These are phyloP conservation scores for Mesorhabditis spiculigera DNA, from an alignment of 2,888 invertebrate species.

Conservation along the genomic window DNA sequence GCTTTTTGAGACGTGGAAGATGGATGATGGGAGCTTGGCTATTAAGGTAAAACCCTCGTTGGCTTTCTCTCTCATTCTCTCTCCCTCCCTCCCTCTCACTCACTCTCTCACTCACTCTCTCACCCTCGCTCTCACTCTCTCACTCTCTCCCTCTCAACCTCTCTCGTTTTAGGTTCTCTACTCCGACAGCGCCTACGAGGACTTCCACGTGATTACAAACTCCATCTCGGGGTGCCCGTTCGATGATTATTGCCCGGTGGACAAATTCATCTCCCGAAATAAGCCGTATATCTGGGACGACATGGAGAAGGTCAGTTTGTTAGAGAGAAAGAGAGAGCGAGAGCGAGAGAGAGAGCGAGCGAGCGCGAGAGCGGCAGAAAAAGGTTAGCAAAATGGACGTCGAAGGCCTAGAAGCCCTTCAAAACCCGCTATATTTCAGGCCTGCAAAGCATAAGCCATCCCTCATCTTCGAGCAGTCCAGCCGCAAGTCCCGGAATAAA, in stretches of 20 bases:
- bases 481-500: too few species aligned
- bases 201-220: slow-evolving; percentile 1
- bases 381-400: too few species aligned
- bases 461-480: too few species aligned
- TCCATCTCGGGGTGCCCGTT: not conserved
- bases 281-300: not conserved
- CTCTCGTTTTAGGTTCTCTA: not conserved
- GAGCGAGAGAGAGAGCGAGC: too few species aligned
- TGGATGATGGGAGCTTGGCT: not conserved
- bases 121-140: too few species aligned
- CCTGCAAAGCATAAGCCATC: too few species aligned
- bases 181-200: slow-evolving; percentile 1
- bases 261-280: not conserved
- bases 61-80: not conserved
- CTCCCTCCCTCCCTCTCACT: too few species aligned
- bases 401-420: too few species aligned
- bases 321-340: too few species aligned
- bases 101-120: too few species aligned
- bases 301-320: not conserved
- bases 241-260: not conserved
- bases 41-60: slow-evolving; percentile 10
- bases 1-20: slow-evolving; percentile 19
- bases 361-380: too few species aligned
- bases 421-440: too few species aligned
- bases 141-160: not conserved